Percentiles rank a stretch among this genome's conserved stretches.
Conservation (phyloP, 2,888 invertebrate species). For the Pilophorus perplexus region DNA sequence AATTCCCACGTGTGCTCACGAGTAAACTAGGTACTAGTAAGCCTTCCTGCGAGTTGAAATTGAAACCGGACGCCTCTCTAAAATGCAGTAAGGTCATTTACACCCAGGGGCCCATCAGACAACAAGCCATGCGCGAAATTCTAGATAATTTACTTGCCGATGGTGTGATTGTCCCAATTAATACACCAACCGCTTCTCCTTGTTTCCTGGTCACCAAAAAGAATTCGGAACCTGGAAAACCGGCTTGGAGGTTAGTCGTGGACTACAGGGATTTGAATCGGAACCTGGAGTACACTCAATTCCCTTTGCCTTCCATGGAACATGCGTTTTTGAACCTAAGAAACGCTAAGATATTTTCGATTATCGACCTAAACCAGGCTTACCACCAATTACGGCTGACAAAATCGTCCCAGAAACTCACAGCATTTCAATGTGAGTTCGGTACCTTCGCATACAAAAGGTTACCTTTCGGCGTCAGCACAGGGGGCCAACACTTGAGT, state of each 20-base stretch:
- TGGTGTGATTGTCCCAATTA: conserved; percentile 9
- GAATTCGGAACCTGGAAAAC: not conserved
- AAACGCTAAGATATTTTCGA: conserved; percentile 33
- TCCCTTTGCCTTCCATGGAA: conserved; percentile 15
- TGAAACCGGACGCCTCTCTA: not conserved
- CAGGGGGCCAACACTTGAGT: conserved; percentile 34
- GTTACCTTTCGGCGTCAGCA: conserved; percentile 42
- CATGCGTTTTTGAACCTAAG: not conserved
- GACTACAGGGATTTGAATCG: conserved; percentile 44
- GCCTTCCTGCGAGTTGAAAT: not conserved
- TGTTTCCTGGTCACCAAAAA: conserved; percentile 24
- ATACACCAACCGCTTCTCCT: conserved; percentile 8
- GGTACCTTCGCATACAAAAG: conserved; percentile 36
- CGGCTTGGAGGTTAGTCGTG: conserved; percentile 40
- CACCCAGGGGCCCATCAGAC: conserved; percentile 7
- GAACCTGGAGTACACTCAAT: conserved; percentile 2
- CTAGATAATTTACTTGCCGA: conserved; percentile 10
- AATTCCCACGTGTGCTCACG: conserved; percentile 13
- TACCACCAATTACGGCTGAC: conserved; percentile 41
- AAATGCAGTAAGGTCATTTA: conserved; percentile 5
- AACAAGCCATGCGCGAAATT: conserved; percentile 10
- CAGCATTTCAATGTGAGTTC: conserved; percentile 36
- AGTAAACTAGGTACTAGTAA: not conserved
- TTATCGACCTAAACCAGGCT: conserved; percentile 42
- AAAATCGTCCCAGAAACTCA: conserved; percentile 10